phyloP scores from a whole-genome alignment of 2,888 invertebrate species.

The Troides oblongomaculatus region DNA sequence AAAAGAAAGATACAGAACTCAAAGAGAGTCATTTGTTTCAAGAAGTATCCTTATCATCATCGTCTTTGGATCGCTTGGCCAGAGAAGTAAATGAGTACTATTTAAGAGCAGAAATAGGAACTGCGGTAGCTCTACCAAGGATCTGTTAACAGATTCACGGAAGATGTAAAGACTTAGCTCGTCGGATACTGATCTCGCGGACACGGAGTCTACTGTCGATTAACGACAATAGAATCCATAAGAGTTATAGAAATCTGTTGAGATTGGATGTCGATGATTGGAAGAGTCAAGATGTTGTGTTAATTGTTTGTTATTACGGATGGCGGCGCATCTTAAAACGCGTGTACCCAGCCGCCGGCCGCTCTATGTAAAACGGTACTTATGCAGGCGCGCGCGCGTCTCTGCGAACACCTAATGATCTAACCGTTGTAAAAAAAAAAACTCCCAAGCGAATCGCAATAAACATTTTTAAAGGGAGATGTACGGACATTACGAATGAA shows the following conservation, averaged over 20 bases:
- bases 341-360: background rate
- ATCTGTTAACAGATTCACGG: no score
- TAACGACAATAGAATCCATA: background rate
- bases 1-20: no score
- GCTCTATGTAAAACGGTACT: conserved; percentile 48
- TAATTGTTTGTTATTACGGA: conserved; percentile 9
- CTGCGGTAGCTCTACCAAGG: no score
- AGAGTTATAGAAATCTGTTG: background rate
- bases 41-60: no score
- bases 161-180: no score
- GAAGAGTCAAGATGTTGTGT: background rate
- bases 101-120: no score
- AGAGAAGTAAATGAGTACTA: no score
- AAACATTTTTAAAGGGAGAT: conserved; percentile 68
- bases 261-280: background rate
- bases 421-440: conserved; percentile 43
- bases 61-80: no score
- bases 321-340: conserved; percentile 2
- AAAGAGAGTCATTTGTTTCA: no score
- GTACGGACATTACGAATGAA: conserved; percentile 61
- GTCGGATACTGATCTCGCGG: no score
- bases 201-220: no score
- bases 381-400: conserved; percentile 46
- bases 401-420: conserved; percentile 48
- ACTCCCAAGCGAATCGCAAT: conserved; percentile 45